Evolutionary conservation across 2,888 invertebrate species (phyloP), one percentile per base, ranked within the genome.

Genomic region (Molorchus minor): DNA sequence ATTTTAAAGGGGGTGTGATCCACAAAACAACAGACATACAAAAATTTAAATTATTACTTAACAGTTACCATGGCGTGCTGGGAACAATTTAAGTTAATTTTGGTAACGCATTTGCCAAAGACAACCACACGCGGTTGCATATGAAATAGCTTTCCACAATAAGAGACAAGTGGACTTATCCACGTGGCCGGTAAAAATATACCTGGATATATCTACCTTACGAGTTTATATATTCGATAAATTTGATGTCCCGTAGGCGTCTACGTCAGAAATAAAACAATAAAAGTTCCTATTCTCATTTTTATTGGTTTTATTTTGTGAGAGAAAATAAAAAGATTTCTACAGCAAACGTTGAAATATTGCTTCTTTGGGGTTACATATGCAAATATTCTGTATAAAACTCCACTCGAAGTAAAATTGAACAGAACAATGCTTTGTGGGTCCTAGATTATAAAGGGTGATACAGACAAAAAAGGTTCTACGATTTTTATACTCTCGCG

Each of bases 201-300:
- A n/a, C n/a, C n/a, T n/a, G n/a, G n/a, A n/a, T n/a, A n/a, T n/a
- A n/a, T n/a, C n/a, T n/a, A n/a, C n/a, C n/a, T n/a, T n/a, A n/a
- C n/a, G n/a, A n/a, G n/a, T n/a, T n/a, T n/a, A n/a, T n/a, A n/a
- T 71, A 69, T 70, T 65, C 67, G 58, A 66, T 64, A 67, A 67
- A 70, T 69, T 70, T 67, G 61, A 69, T 68, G 65, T 67, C 66
- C 66, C 58, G 64, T 57, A 56, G 59, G 56, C 41, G 49, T 64
- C 63, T 63, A 60, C 63, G 63, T 54, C 62, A 62, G 64, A 58
- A 66, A 69, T 66, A 65, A 67, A 67, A 68, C 67, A 67, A 65
- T 68, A 68, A 70, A 70, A 68, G 58, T 69, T 68, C 46, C 54
- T 51, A 58, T 60, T 38, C 44, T 40, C 47, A 25, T 44, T 58